Percentiles rank a stretch among this genome's conserved stretches.
Conservation (phyloP, 2,113 vertebrate genomes). For the Anarrhichthys ocellatus region DNA sequence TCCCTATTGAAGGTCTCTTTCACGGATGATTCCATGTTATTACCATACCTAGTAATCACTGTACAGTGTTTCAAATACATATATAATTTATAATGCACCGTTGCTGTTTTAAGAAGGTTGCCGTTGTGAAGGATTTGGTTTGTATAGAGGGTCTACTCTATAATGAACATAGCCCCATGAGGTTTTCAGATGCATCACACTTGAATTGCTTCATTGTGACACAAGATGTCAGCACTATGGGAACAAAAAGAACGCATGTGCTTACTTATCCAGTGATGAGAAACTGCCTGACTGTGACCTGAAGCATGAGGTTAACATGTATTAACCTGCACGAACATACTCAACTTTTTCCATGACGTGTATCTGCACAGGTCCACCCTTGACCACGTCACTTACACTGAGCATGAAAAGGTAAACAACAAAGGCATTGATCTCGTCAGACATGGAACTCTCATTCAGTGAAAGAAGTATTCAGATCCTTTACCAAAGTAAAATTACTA, state of each 20-base stretch:
- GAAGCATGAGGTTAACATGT: slow-evolving; percentile 7
- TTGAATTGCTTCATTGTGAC: slow-evolving; percentile 22
- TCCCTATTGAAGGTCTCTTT: neutral
- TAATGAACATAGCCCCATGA: neutral
- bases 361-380: neutral
- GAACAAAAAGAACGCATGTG: neutral
- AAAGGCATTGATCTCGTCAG: neutral
- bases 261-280: neutral
- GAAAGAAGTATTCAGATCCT: neutral
- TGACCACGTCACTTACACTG: neutral
- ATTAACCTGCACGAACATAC: slow-evolving; percentile 10
- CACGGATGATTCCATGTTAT: neutral
- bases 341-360: neutral
- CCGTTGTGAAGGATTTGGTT: neutral
- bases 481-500: neutral
- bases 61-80: neutral
- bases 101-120: neutral
- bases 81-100: too few species aligned
- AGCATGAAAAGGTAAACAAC: neutral
- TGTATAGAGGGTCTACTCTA: neutral
- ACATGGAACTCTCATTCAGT: neutral
- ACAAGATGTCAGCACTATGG: slow-evolving; percentile 42
- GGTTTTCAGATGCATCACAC: neutral
- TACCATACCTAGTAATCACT: neutral
- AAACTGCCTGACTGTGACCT: neutral